These are phyloP conservation scores for Pteria penguin DNA, from an alignment of 2,888 invertebrate genomes.

Conservation along the genomic window DNA sequence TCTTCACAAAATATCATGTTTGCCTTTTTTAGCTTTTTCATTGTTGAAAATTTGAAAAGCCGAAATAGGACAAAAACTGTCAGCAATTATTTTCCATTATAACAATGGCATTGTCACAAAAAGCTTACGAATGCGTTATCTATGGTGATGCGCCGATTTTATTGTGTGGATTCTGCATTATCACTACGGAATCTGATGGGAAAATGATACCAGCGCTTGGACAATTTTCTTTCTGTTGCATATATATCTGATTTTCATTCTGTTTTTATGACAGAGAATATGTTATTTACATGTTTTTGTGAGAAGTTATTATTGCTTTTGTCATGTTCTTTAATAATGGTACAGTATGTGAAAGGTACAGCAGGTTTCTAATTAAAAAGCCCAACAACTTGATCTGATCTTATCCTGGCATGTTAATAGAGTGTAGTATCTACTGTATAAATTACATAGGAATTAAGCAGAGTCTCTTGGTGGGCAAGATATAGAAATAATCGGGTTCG, in stretches of 20 bases:
- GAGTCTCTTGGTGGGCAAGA: too few relatives aligned
- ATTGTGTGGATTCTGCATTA: not conserved
- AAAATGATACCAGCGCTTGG: not conserved
- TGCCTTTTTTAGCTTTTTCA: not conserved
- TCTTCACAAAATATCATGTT: not conserved
- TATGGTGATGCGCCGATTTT: not conserved
- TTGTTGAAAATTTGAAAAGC: not conserved
- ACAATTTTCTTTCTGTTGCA: not conserved
- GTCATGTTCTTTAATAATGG: too few relatives aligned
- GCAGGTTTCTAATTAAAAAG: too few relatives aligned
- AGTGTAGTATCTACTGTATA: too few relatives aligned
- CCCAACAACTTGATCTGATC: too few relatives aligned
- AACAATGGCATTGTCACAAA: not conserved
- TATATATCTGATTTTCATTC: not conserved
- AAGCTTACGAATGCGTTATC: not conserved
- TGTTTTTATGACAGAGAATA: not conserved
- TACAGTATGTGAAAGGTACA: too few relatives aligned
- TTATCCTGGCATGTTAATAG: too few relatives aligned
- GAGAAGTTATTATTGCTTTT: not conserved
- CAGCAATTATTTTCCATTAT: not conserved
- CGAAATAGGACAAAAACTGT: not conserved
- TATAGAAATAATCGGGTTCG: too few relatives aligned
- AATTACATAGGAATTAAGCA: too few relatives aligned
- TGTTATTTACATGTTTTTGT: not conserved
- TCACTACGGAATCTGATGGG: not conserved